phyloP scores from a whole-genome alignment of 2,797 vertebrate species.

The Spea hammondii region DNA sequence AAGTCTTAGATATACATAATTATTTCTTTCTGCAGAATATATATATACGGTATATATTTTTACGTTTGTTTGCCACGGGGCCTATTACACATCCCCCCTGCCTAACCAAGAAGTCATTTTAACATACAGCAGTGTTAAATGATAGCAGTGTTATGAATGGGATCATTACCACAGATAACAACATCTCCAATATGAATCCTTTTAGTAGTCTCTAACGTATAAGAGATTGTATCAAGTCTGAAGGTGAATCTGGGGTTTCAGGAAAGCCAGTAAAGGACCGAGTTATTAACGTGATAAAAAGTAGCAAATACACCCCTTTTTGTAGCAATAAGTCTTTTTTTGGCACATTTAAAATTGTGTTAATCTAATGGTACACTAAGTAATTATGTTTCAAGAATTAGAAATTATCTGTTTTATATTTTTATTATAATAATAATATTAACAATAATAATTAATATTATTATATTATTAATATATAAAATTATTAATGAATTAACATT shows the following conservation, averaged over 20 bases:
- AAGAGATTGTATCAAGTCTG: background rate
- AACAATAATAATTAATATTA: background rate
- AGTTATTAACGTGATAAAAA: background rate
- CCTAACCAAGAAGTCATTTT: constrained; percentile 23
- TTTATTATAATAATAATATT: background rate
- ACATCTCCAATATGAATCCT: constrained; percentile 1
- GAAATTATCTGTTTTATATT: no score
- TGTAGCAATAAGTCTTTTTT: background rate
- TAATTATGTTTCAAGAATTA: no score
- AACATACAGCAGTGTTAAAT: constrained; percentile 33
- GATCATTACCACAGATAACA: constrained; percentile 20
- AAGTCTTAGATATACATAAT: background rate
- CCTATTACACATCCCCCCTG: constrained; percentile 1
- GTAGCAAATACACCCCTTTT: background rate
- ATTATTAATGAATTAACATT: no score
- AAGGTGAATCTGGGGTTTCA: constrained; percentile 1
- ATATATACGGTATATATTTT: background rate
- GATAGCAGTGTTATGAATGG: constrained; percentile 28
- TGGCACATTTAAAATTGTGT: background rate
- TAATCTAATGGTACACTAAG: no score
- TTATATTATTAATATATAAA: background rate
- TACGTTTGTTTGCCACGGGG: background rate
- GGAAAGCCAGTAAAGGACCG: background rate
- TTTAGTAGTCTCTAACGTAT: constrained; percentile 17
- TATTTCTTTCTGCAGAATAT: background rate